Conservation (phyloP, 1,140 invertebrate genomes). For the Doryteuthis pealeii region DNA sequence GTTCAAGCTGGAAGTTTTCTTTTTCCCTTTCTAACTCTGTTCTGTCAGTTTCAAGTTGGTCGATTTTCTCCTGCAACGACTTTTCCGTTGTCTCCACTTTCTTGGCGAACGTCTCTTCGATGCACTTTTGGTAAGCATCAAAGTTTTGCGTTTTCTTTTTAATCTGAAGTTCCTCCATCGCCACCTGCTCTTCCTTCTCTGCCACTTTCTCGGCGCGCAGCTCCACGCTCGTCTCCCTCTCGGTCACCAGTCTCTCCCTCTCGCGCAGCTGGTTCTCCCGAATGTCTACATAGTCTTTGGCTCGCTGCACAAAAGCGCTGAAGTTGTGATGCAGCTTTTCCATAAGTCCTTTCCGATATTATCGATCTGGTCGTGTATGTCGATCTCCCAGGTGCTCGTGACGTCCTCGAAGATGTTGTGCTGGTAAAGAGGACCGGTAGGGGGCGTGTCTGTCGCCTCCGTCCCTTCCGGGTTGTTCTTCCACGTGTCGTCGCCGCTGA, state of each 20-base stretch:
- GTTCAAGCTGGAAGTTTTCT: slow-evolving; percentile 41
- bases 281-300: slow-evolving; percentile 48
- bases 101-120: slow-evolving; percentile 36
- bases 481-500: slow-evolving; percentile 36
- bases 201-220: slow-evolving; percentile 30
- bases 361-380: slow-evolving; percentile 57
- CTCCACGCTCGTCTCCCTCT: slow-evolving; percentile 34
- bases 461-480: slow-evolving; percentile 35
- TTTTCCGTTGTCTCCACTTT: slow-evolving; percentile 35
- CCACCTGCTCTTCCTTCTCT: slow-evolving; percentile 40
- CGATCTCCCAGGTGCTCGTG: slow-evolving; percentile 50
- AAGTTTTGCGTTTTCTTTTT: slow-evolving; percentile 22
- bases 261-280: slow-evolving; percentile 45
- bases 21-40: slow-evolving; percentile 37
- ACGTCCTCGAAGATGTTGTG: slow-evolving; percentile 53
- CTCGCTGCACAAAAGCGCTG: slow-evolving; percentile 47
- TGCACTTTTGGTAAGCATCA: slow-evolving; percentile 34
- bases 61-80: slow-evolving; percentile 22
- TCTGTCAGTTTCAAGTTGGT: slow-evolving; percentile 31
- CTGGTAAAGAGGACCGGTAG: slow-evolving; percentile 44
- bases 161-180: slow-evolving; percentile 10
- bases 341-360: slow-evolving; percentile 45
- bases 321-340: slow-evolving; percentile 52
- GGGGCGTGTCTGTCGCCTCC: slow-evolving; percentile 23
- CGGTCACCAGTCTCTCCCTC: slow-evolving; percentile 38